Conservation (phyloP, 2,888 invertebrate genomes). For the Dryobota labecula region DNA sequence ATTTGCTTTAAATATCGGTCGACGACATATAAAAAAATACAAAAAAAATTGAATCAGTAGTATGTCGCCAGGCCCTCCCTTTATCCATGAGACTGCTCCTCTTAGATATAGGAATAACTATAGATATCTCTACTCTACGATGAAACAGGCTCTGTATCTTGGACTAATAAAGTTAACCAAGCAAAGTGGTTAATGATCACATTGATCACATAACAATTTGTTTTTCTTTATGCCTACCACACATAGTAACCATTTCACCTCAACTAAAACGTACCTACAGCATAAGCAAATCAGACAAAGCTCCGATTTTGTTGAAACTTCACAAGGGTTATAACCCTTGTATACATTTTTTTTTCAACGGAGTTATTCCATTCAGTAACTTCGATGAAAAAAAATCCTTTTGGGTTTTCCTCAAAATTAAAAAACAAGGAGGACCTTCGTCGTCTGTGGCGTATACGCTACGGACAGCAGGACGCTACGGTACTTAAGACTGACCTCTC, state of each 20-base stretch:
- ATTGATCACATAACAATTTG: constrained; percentile 75
- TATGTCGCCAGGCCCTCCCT: constrained; percentile 83
- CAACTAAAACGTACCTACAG: not conserved
- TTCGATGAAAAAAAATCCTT: too few species aligned
- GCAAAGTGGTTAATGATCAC: constrained; percentile 85
- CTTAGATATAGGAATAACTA: constrained; percentile 80
- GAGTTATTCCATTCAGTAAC: too few species aligned
- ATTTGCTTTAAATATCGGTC: constrained; percentile 79
- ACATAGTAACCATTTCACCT: not conserved
- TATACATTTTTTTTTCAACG: too few species aligned
- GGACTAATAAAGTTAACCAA: constrained; percentile 84
- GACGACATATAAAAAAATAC: constrained; percentile 79
- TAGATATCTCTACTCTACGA: constrained; percentile 78
- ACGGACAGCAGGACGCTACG: too few species aligned
- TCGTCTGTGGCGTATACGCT: too few species aligned
- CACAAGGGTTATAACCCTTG: too few species aligned
- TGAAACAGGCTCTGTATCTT: constrained; percentile 83
- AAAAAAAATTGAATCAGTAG: constrained; percentile 78
- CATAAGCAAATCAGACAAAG: too few species aligned
- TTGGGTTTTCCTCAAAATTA: too few species aligned
- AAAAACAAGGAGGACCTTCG: too few species aligned
- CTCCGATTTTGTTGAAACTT: too few species aligned
- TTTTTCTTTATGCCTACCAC: constrained; percentile 67
- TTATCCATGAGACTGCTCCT: constrained; percentile 86
- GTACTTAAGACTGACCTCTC: too few species aligned